These are phyloP conservation scores for Ceyx erithaca DNA, from an alignment of 2,797 vertebrate genomes.

Conservation along the genomic window DNA sequence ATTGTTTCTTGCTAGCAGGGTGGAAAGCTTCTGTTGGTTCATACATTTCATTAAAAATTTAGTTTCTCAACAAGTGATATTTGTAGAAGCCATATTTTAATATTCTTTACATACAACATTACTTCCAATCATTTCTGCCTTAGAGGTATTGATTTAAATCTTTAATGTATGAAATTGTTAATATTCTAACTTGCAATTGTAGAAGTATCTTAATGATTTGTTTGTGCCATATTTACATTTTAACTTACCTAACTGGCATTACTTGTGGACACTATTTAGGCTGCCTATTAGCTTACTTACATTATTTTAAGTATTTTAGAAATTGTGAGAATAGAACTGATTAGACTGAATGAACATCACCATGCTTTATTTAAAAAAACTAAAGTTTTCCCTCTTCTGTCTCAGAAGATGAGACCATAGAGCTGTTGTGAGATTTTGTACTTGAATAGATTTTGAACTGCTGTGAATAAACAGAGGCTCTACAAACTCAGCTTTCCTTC, in stretches of 20 bases:
- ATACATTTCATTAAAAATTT: not conserved
- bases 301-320: conserved; percentile 31
- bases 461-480: not conserved
- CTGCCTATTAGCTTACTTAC: not conserved
- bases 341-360: conserved; percentile 51
- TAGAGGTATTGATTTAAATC: not conserved
- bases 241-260: not conserved
- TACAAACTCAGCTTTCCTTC: not conserved
- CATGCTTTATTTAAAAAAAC: not conserved
- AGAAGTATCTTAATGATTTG: not conserved
- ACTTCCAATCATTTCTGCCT: not conserved
- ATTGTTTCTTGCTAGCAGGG: not conserved
- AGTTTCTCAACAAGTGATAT: not conserved
- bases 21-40: not conserved
- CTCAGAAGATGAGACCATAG: not conserved
- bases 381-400: not conserved
- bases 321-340: conserved; percentile 21
- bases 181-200: not conserved
- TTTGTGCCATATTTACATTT: not conserved
- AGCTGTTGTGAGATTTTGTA: not conserved
- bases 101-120: not conserved
- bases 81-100: not conserved
- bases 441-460: not conserved
- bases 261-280: not conserved
- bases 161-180: not conserved